phyloP scores from a whole-genome alignment of 2,797 vertebrate genomes.

The Gastrophryne carolinensis region DNA sequence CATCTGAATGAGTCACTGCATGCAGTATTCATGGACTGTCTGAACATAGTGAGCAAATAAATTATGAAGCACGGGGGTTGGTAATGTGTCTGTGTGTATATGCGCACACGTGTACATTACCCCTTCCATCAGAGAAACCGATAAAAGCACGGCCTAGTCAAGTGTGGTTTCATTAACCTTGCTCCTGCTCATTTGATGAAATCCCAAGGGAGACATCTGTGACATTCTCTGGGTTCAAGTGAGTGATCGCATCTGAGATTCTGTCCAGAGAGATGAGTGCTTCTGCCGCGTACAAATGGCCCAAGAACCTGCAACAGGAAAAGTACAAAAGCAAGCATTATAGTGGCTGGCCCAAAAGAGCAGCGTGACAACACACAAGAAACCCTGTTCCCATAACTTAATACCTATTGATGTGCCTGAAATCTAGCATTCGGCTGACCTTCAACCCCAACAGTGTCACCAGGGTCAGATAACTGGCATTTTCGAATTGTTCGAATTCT shows the following conservation, averaged over 20 bases:
- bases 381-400: background rate
- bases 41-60: slow-evolving; percentile 14
- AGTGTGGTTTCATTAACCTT: slow-evolving; percentile 77
- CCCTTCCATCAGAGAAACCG: slow-evolving; percentile 51
- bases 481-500: slow-evolving; percentile 25
- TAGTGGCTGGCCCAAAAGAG: background rate
- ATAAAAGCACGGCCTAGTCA: slow-evolving; percentile 58
- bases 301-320: slow-evolving; percentile 83
- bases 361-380: background rate
- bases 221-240: slow-evolving; percentile 96
- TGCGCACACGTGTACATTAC: slow-evolving; percentile 31
- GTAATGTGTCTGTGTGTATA: background rate
- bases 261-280: slow-evolving; percentile 97
- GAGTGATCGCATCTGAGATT: slow-evolving; percentile 95
- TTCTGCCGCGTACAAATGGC: slow-evolving; percentile 96
- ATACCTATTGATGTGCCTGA: background rate
- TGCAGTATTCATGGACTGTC: background rate
- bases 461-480: slow-evolving; percentile 24
- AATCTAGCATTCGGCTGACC: slow-evolving; percentile 20
- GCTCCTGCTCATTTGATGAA: slow-evolving; percentile 90
- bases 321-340: slow-evolving; percentile 44
- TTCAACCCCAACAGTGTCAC: slow-evolving; percentile 8
- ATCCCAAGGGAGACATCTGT: slow-evolving; percentile 92
- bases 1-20: slow-evolving; percentile 19
- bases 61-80: slow-evolving; percentile 19